Conservation (phyloP, 2,113 vertebrate species). For the Salminus brasiliensis region DNA sequence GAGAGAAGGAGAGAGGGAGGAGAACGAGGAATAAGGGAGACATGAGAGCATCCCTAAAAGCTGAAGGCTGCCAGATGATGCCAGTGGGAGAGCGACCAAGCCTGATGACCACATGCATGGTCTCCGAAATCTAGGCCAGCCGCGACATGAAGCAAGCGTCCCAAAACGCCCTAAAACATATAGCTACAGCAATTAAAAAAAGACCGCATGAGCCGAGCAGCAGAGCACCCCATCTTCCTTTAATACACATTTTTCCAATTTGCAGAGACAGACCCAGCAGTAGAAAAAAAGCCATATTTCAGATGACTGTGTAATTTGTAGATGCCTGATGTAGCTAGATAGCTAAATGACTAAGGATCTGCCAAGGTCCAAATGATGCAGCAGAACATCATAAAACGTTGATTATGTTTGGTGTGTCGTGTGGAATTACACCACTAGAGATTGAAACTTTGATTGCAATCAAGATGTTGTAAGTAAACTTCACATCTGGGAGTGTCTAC, state of each 20-base stretch:
- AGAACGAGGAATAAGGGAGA: neutral
- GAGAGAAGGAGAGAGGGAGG: neutral
- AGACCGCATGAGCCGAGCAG: neutral
- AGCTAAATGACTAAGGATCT: neutral
- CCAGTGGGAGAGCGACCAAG: constrained; percentile 3
- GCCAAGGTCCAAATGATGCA: constrained; percentile 6
- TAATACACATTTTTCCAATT: neutral
- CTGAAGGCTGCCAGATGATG: constrained; percentile 18
- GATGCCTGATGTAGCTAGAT: neutral
- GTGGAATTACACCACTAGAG: constrained; percentile 35
- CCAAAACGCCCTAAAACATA: neutral
- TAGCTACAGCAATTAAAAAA: neutral
- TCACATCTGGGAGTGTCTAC: constrained; percentile 50
- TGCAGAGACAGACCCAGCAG: neutral
- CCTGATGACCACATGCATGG: neutral
- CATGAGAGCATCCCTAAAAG: constrained; percentile 21
- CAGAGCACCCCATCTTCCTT: neutral
- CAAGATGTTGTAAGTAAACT: constrained; percentile 42
- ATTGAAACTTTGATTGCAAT: constrained; percentile 56
- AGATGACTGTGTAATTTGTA: neutral
- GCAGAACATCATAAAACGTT: neutral
- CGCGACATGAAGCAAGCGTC: neutral
- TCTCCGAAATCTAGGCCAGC: constrained; percentile 22
- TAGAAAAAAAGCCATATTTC: neutral
- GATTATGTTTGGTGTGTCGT: constrained; percentile 17